Evolutionary conservation across 2,888 invertebrate species (phyloP).

Genomic region (Uropetala carovei): DNA sequence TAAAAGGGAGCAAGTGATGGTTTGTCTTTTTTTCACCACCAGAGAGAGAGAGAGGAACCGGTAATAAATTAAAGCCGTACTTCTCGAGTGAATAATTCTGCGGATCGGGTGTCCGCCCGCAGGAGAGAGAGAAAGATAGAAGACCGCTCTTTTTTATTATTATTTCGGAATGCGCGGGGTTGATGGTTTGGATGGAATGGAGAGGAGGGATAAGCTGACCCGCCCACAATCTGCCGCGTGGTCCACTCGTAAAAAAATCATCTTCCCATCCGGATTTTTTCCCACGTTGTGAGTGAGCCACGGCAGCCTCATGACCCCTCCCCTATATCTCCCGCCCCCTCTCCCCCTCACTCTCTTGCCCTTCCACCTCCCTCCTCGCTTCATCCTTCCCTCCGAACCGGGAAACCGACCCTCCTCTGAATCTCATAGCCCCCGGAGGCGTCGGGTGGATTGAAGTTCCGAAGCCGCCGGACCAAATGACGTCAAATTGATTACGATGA

Average conservation of each 20-base stretch:
- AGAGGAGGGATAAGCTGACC: background rate
- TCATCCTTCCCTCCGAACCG: too few species aligned
- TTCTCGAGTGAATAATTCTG: slow-evolving; percentile 46
- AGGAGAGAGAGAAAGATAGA: background rate
- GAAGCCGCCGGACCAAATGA: slow-evolving; percentile 54
- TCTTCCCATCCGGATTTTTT: background rate
- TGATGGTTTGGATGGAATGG: background rate
- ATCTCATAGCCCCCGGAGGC: background rate
- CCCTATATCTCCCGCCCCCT: background rate
- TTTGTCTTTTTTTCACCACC: slow-evolving; percentile 23
- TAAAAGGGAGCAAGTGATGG: background rate
- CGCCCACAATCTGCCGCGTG: slow-evolving; percentile 42
- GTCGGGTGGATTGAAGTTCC: slow-evolving; percentile 55
- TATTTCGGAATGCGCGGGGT: slow-evolving; percentile 12
- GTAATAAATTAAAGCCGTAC: slow-evolving; percentile 46
- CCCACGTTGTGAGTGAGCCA: background rate
- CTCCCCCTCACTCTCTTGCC: background rate
- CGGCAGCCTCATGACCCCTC: background rate
- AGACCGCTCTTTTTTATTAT: slow-evolving; percentile 38
- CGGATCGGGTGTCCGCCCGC: slow-evolving; percentile 31
- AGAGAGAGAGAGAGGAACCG: background rate
- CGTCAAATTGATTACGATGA: slow-evolving; percentile 61
- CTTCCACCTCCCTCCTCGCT: too few species aligned
- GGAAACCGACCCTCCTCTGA: background rate
- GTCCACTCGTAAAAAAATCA: background rate